Percentiles rank a stretch among this genome's conserved stretches.
Evolutionary conservation across 2,888 invertebrate genomes (phyloP).

Genomic region (Oegoconia quadripuncta): DNA sequence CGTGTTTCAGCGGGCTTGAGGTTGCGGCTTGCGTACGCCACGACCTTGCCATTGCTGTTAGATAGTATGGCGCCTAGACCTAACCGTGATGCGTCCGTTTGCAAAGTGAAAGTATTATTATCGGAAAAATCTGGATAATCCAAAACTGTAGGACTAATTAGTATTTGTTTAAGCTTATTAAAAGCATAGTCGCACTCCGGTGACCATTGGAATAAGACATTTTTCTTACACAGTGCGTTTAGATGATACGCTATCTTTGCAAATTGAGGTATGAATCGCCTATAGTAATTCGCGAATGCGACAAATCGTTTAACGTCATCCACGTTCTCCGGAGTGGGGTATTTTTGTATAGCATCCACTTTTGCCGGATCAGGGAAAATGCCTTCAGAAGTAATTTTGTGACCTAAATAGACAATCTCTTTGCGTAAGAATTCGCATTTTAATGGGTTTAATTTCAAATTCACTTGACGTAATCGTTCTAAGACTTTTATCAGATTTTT

Average conservation of each 20-base stretch:
- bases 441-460: slow-evolving; percentile 1
- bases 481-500: background rate
- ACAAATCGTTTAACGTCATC: too few species aligned
- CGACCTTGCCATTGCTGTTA: slow-evolving; percentile 12
- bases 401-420: slow-evolving; percentile 1
- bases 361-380: too few species aligned
- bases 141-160: background rate
- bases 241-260: too few species aligned
- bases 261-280: background rate
- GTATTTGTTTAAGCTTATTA: background rate
- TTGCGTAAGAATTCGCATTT: background rate
- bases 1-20: slow-evolving; percentile 18
- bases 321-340: too few species aligned
- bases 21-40: slow-evolving; percentile 19
- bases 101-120: too few species aligned
- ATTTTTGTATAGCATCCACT: too few species aligned
- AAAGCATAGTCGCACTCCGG: background rate
- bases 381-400: background rate
- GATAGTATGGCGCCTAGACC: slow-evolving; percentile 17
- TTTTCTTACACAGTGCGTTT: too few species aligned
- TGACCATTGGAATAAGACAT: too few species aligned
- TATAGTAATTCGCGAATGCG: background rate
- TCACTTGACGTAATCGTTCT: background rate
- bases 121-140: slow-evolving; percentile 12
- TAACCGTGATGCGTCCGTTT: slow-evolving; percentile 17